phyloP scores from a whole-genome alignment of 2,113 vertebrate species.

The Tupaia chinensis region DNA sequence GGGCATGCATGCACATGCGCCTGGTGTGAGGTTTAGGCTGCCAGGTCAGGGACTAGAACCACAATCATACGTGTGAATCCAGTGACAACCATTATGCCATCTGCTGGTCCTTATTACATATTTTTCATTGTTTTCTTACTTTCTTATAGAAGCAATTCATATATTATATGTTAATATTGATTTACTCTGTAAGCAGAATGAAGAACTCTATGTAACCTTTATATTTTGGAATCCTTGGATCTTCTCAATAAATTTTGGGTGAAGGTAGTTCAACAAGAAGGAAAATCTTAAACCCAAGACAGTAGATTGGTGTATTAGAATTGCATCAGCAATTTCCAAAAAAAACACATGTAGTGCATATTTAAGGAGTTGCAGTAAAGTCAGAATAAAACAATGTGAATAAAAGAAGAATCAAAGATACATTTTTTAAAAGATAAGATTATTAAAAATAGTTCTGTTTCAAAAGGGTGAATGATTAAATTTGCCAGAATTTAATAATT shows the following conservation, averaged over 20 bases:
- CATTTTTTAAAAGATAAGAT: conserved; percentile 10
- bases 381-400: neutral
- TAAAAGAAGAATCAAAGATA: neutral
- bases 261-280: neutral
- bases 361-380: neutral
- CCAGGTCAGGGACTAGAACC: too few relatives aligned
- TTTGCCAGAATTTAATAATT: conserved; percentile 67
- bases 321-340: neutral
- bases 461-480: conserved; percentile 64
- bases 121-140: too few relatives aligned
- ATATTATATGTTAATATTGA: neutral
- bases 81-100: too few relatives aligned
- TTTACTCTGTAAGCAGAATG: neutral
- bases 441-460: conserved; percentile 64
- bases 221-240: neutral
- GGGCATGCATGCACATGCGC: too few relatives aligned
- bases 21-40: too few relatives aligned
- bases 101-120: too few relatives aligned
- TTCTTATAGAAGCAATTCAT: neutral
- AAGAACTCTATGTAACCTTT: neutral
- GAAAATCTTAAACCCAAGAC: neutral
- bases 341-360: neutral
- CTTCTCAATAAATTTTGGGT: neutral
- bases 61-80: too few relatives aligned
- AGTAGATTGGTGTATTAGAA: neutral